Base-by-base conservation (phyloP, 2,797 vertebrate genomes). In the Podarcis lilfordi region DNA sequence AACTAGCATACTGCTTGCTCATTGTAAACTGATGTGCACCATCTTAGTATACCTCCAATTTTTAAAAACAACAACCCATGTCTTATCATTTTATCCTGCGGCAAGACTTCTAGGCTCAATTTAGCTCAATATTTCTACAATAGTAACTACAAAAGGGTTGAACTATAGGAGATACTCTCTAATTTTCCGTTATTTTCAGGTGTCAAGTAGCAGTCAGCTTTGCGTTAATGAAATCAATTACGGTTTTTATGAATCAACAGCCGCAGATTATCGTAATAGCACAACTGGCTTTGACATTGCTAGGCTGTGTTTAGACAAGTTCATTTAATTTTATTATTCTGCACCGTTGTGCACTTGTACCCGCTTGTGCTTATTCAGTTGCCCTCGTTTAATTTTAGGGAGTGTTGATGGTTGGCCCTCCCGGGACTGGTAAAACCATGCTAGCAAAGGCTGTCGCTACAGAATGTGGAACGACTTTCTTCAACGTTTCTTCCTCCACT, bases 381-480 rank as follows among this genome's bases (percentile, higher is more conserved):
- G 88, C 37, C 79, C 80, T 81, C 84, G 40, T 91, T 86, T 79
- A 82, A 93, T 93, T 93, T 84, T 87, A 99, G 99, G 99, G 99
- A 0, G 98, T 99, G 80, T 95, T 99, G 92, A 99, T 99, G 99
- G 98, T 99, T 13, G 99, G 99, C 35, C 99, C 99, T 29, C 99
- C 99, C 8, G 99, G 99, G 55, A 99, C 99, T 19, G 99, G 99
- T 43, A 99, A 99, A 97, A 99, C 99, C 50, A 98, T 99, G 98
- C 93, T 99, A 35, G 99, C 99, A 17, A 99, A 99, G 97, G 99
- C 99, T 25, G 99, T 99, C 91, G 99, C 99, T 92, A 99, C 99
- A 0, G 99, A 99, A 93, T 99, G 99, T 90, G 98, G 98, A 85
- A 99, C 98, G 27, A 99, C 99, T 0, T 99, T 99, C 96, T 99